These are phyloP conservation scores for Athene noctua DNA, from an alignment of 2,113 vertebrate genomes.

Conservation along the genomic window DNA sequence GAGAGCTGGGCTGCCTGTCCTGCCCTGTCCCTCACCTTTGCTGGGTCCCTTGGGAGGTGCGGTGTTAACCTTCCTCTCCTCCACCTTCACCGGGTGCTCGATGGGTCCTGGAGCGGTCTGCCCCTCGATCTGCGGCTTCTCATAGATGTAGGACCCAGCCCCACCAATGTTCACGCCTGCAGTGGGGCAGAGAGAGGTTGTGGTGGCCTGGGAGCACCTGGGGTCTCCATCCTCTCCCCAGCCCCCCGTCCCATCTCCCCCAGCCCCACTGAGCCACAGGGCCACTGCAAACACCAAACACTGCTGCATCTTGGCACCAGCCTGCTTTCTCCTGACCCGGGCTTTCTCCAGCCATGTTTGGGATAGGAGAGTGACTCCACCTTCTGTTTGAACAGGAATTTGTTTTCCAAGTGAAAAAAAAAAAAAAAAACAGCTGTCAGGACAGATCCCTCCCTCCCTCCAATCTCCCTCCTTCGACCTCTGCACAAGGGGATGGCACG, in stretches of 20 bases:
- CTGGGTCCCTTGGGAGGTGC: slow-evolving; percentile 78
- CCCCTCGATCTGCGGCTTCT: slow-evolving; percentile 79
- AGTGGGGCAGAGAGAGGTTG: background rate
- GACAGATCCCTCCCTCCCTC: background rate
- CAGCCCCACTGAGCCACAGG: background rate
- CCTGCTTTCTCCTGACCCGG: background rate
- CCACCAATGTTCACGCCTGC: slow-evolving; percentile 96
- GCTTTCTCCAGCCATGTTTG: background rate
- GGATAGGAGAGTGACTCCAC: slow-evolving; percentile 21
- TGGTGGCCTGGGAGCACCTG: rapidly evolving
- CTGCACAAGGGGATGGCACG: background rate
- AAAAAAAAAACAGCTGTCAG: background rate
- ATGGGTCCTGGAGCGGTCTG: slow-evolving; percentile 63
- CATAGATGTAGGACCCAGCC: slow-evolving; percentile 92
- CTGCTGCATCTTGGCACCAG: rapidly evolving
- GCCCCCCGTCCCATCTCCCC: background rate
- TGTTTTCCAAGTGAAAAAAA: background rate
- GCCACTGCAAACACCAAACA: background rate
- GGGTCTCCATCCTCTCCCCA: background rate
- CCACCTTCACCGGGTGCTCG: slow-evolving; percentile 71
- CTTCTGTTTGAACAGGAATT: slow-evolving; percentile 24
- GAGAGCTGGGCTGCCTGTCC: background rate
- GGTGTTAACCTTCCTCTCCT: slow-evolving; percentile 78
- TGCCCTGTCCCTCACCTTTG: slow-evolving; percentile 79
- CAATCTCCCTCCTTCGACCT: background rate